Evolutionary conservation across 2,113 vertebrate species (phyloP).

Genomic region (Ictalurus punctatus): DNA sequence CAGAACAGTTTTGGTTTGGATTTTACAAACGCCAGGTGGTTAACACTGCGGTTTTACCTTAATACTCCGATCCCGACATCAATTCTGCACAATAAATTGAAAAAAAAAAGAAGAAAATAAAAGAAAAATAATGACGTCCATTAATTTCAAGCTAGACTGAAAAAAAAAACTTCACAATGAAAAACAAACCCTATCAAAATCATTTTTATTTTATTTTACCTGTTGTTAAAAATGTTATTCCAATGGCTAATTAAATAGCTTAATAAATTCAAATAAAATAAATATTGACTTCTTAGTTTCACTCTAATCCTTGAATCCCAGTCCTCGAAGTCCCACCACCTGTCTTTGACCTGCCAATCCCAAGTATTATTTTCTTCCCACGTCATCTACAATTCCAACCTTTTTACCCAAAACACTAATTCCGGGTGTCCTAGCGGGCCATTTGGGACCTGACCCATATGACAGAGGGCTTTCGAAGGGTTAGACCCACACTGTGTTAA

Average conservation of each 20-base stretch:
- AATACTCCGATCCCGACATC: neutral
- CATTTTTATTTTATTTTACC: too few relatives aligned
- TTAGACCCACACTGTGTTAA: slow-evolving; percentile 62
- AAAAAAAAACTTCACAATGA: neutral
- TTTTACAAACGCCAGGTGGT: neutral
- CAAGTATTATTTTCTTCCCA: neutral
- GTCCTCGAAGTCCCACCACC: neutral
- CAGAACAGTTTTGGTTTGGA: neutral
- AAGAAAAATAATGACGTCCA: neutral
- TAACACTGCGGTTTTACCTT: neutral
- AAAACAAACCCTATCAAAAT: too few relatives aligned
- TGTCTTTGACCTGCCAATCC: slow-evolving; percentile 1
- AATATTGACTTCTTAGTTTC: neutral
- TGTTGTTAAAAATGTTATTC: too few relatives aligned
- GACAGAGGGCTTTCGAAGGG: slow-evolving; percentile 52
- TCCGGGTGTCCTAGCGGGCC: slow-evolving; percentile 47
- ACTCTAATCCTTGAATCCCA: neutral
- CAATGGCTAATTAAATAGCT: neutral
- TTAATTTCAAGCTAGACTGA: neutral
- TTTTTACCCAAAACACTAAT: slow-evolving; percentile 43
- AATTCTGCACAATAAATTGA: neutral
- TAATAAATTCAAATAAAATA: neutral
- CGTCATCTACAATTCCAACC: slow-evolving; percentile 19
- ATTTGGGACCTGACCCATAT: slow-evolving; percentile 53
- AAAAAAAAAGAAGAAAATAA: neutral